Base-by-base conservation (phyloP, 2,113 vertebrate genomes). In the Glareola pratincola region DNA sequence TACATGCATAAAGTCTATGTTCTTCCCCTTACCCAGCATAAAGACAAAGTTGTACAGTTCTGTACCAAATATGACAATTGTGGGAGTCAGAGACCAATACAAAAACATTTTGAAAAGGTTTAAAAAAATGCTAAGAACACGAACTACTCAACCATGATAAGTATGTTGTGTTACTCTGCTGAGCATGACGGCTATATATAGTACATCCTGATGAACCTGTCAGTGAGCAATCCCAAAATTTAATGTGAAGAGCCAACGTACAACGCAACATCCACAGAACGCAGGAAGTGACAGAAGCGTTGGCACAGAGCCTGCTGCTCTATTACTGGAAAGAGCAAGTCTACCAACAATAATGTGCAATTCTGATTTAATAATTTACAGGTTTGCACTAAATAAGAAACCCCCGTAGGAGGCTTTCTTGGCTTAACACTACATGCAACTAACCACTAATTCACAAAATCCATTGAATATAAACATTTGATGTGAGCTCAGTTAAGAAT, bases 321-420 rank as follows among this genome's bases (percentile, higher is more conserved):
- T 71, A 29, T 86, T 83, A 72, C 76, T 89, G 91, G 82, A 88
- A 95, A 85, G 32, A 74, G 73, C 53, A 78, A 66, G 43, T 10
- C 57, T 78, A 24, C 37, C 81, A 85, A 19, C n/a, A 90, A 54
- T 21, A 45, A 71, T 3, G 14, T 41, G 34, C 53, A 76, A 51
- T 69, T 74, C 62, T 43, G 54, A 85, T 77, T 96, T 83, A 90
- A 95, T 93, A 95, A 95, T 85, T 93, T 43, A 85, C 81, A 30
- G 4, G 11, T 39, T 51, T 41, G 73, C 10, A 5, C 23, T 86
- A 81, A 95, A 36, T 81, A 91, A 54, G 37, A 80, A 69, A 50
- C 43, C 12, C 39, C 80, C 0, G 1, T 24, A 76, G 23, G 75
- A 79, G 59, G 36, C 63, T 32, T 77, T 86, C 54, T 73, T 89